A percentile compares a stretch with the other conserved stretches of the same genome.
Evolutionary conservation across 92 coral and sea anemone genomes (phyloP).

Genomic region (Zoanthus sociatus): DNA sequence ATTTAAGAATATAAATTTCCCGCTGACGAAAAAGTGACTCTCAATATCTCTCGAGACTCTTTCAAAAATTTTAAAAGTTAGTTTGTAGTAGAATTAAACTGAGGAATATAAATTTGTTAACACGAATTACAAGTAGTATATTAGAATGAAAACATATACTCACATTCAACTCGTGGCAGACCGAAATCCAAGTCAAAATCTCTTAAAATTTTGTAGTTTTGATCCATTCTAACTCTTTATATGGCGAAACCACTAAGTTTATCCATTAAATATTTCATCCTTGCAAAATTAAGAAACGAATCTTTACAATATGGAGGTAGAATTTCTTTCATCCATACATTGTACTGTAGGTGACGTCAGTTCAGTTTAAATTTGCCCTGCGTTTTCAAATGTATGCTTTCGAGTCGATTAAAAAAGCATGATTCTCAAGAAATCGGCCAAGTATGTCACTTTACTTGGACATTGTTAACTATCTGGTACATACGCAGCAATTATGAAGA

Average conservation of each 20-base stretch:
- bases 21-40: neutral
- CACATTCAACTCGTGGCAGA: neutral
- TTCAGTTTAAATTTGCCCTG: neutral
- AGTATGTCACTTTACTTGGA: neutral
- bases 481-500: neutral
- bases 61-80: neutral
- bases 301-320: neutral
- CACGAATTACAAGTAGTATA: neutral
- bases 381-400: neutral
- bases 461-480: neutral
- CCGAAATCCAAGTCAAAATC: conserved; percentile 12
- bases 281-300: neutral
- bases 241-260: neutral
- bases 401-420: no score
- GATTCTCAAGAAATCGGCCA: neutral
- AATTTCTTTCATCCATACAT: neutral
- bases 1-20: no score
- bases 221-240: neutral
- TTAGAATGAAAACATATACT: neutral
- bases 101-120: neutral
- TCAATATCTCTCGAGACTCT: neutral
- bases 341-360: neutral
- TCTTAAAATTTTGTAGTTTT: neutral
- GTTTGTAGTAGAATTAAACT: neutral
- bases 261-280: neutral